These are phyloP conservation scores for Oreonectes daqikongensis DNA, from an alignment of 2,797 vertebrate species.

Conservation along the genomic window DNA sequence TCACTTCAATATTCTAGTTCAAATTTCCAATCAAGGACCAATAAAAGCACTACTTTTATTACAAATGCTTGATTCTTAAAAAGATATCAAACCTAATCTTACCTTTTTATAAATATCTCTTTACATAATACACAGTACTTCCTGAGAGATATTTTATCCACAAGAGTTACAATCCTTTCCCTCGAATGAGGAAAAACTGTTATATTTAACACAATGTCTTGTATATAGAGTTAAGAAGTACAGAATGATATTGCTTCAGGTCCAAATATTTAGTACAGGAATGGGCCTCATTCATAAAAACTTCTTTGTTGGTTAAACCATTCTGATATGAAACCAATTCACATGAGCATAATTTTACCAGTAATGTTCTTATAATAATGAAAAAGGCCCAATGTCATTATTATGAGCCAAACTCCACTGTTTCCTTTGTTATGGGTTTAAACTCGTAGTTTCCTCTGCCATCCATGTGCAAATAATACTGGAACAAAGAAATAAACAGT, in stretches of 20 bases:
- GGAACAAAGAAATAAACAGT: neutral
- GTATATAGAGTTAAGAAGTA: conserved; percentile 1
- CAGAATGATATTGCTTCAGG: conserved; percentile 13
- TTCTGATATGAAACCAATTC: neutral
- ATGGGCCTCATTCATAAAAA: neutral
- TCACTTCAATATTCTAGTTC: neutral
- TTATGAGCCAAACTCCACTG: conserved; percentile 94
- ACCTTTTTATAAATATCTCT: conserved; percentile 6
- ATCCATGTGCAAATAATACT: conserved; percentile 98
- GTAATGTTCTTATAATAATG: conserved; percentile 1
- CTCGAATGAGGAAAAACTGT: conserved; percentile 20
- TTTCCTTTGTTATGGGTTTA: conserved; percentile 94
- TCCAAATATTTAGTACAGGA: neutral
- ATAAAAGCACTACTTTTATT: conserved; percentile 7
- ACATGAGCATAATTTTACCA: neutral
- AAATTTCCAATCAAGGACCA: neutral
- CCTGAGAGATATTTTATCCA: conserved; percentile 34
- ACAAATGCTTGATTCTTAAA: conserved; percentile 19
- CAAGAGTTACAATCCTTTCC: conserved; percentile 22
- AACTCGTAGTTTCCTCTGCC: conserved; percentile 95
- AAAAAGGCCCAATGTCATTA: neutral
- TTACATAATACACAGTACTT: conserved; percentile 15
- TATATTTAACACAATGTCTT: neutral
- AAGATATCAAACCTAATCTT: conserved; percentile 18
- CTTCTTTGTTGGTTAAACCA: neutral